Evolutionary conservation across 2,113 vertebrate species (phyloP).

Genomic region (Gasterosteus aculeatus): DNA sequence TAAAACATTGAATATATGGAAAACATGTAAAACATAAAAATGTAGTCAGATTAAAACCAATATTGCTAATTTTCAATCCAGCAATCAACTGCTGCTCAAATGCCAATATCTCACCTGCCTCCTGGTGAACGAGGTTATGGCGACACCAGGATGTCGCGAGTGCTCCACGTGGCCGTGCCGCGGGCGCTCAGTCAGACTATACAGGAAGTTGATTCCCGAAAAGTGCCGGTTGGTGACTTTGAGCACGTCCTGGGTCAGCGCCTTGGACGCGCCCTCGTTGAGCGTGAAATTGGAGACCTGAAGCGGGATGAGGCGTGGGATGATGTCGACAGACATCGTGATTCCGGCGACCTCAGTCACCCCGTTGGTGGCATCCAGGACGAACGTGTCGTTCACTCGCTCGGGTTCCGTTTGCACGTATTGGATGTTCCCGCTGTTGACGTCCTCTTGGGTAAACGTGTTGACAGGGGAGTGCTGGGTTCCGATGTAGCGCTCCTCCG

Average conservation of each 20-base stretch:
- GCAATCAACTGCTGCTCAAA: background rate
- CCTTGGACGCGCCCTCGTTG: conserved; percentile 84
- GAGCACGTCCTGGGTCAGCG: conserved; percentile 82
- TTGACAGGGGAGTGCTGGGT: conserved; percentile 74
- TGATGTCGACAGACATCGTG: conserved; percentile 83
- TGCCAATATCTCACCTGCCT: conserved; percentile 84
- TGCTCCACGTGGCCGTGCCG: conserved; percentile 86
- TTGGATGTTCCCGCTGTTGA: conserved; percentile 84
- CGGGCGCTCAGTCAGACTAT: conserved; percentile 82
- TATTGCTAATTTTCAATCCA: conserved; percentile 6
- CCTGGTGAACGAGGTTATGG: conserved; percentile 84
- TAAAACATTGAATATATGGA: no score
- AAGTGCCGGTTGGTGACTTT: conserved; percentile 85
- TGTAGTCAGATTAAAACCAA: background rate
- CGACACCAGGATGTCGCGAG: conserved; percentile 79
- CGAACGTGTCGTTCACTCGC: conserved; percentile 80
- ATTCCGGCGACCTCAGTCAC: conserved; percentile 79
- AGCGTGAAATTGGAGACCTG: conserved; percentile 86
- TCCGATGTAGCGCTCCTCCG: conserved; percentile 72
- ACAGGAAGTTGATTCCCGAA: conserved; percentile 85
- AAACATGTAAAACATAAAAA: background rate
- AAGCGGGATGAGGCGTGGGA: conserved; percentile 86
- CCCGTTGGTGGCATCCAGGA: conserved; percentile 84
- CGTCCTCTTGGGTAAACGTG: conserved; percentile 87
- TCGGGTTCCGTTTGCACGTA: conserved; percentile 84